phyloP scores from a whole-genome alignment of 2,113 vertebrate species.

The Cranoglanis bouderius region DNA sequence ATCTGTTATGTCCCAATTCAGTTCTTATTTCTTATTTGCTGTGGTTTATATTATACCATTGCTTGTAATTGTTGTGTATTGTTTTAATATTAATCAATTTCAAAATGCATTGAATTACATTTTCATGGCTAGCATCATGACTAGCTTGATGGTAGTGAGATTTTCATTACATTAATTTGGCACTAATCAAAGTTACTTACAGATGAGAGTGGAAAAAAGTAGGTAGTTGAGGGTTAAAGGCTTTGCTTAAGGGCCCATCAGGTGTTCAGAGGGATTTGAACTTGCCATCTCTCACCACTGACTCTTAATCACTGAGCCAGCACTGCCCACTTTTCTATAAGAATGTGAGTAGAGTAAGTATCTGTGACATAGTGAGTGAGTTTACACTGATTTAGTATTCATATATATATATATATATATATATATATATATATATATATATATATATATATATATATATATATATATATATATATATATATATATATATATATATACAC shows the following conservation, averaged over 20 bases:
- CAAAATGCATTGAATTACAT: neutral
- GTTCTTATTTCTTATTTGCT: neutral
- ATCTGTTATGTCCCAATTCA: neutral
- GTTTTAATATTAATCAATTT: neutral
- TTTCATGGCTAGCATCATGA: neutral
- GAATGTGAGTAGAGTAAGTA: neutral
- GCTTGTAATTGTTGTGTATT: neutral
- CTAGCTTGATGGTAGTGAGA: neutral
- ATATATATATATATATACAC: neutral
- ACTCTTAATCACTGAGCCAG: neutral
- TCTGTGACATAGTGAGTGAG: neutral
- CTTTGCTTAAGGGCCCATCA: neutral
- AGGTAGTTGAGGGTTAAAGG: conserved; percentile 19
- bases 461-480: neutral
- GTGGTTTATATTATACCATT: neutral
- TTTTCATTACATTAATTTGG: neutral
- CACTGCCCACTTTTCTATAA: neutral
- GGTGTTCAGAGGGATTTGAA: neutral
- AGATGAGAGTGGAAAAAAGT: neutral
- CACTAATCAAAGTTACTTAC: neutral
- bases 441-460: neutral
- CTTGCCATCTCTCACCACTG: neutral
- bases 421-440: neutral
- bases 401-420: neutral
- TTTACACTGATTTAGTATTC: neutral